Evolutionary conservation across 2,888 invertebrate species (phyloP).

Genomic region (Eupeodes luniger): DNA sequence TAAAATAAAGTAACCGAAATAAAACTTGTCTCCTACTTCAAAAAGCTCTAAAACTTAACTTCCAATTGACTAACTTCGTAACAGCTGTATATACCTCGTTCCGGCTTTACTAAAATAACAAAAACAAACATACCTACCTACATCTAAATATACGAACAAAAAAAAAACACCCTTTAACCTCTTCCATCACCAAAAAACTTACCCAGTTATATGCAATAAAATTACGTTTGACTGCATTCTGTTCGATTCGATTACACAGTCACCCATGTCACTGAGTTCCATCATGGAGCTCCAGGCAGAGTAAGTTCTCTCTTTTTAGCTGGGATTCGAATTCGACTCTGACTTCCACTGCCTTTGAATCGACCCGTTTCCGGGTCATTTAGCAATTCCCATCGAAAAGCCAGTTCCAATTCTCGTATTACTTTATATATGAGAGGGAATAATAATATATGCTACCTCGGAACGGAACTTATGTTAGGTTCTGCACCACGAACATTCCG

Average conservation of each 20-base stretch:
- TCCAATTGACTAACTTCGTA: constrained; percentile 59
- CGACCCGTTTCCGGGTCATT: constrained; percentile 74
- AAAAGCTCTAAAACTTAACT: constrained; percentile 62
- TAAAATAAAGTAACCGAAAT: constrained; percentile 56
- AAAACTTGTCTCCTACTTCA: constrained; percentile 46
- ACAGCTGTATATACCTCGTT: constrained; percentile 36
- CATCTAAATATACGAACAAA: background rate
- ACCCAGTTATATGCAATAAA: constrained; percentile 70
- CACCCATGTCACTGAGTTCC: constrained; percentile 70
- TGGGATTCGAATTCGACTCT: background rate
- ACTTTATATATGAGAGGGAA: constrained; percentile 5
- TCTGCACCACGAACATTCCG: constrained; percentile 61
- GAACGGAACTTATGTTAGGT: constrained; percentile 44
- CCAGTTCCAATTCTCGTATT: constrained; percentile 24
- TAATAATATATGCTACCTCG: background rate
- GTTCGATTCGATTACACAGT: constrained; percentile 76
- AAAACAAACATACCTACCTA: constrained; percentile 30
- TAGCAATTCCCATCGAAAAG: constrained; percentile 64
- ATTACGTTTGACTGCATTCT: constrained; percentile 76
- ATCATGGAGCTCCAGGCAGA: background rate
- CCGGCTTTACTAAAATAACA: background rate
- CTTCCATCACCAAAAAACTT: constrained; percentile 47
- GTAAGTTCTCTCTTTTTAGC: background rate
- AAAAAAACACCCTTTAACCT: background rate
- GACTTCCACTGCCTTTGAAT: constrained; percentile 64